Evolutionary conservation across 2,888 invertebrate species (phyloP).

Genomic region (Epinotia bilunana): DNA sequence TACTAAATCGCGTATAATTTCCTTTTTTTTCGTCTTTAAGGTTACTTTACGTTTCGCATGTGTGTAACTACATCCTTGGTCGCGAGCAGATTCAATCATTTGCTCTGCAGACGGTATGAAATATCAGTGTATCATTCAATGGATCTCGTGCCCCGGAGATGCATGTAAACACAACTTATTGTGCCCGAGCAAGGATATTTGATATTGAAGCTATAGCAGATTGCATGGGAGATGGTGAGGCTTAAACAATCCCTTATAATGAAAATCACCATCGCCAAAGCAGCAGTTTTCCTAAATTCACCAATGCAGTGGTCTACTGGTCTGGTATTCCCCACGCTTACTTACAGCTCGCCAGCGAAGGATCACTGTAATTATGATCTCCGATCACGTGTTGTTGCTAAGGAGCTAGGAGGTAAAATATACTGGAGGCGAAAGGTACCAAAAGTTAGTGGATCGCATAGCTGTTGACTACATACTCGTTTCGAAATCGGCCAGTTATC

Average conservation of each 20-base stretch:
- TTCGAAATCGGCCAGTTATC: conserved; percentile 1
- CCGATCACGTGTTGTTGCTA: neutral
- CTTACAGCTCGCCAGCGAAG: neutral
- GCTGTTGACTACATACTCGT: neutral
- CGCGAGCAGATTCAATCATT: too few species aligned
- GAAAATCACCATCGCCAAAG: neutral
- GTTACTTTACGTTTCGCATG: too few species aligned
- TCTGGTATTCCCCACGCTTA: too few species aligned
- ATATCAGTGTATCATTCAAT: neutral
- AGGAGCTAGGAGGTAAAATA: neutral
- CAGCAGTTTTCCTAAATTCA: neutral
- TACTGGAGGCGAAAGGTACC: neutral
- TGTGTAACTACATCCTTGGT: too few species aligned
- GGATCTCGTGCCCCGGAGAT: neutral
- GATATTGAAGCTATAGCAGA: neutral
- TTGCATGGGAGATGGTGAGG: neutral
- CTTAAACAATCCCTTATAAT: neutral
- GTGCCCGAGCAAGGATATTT: neutral
- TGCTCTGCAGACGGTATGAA: neutral
- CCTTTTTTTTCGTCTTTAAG: too few species aligned
- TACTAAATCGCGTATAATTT: too few species aligned
- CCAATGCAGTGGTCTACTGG: neutral
- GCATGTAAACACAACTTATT: neutral
- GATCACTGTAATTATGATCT: neutral
- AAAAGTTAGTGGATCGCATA: neutral